Percentiles rank a stretch among this genome's conserved stretches.
These are phyloP conservation scores for Acleris literana DNA, from an alignment of 2,888 invertebrate genomes.

Conservation along the genomic window DNA sequence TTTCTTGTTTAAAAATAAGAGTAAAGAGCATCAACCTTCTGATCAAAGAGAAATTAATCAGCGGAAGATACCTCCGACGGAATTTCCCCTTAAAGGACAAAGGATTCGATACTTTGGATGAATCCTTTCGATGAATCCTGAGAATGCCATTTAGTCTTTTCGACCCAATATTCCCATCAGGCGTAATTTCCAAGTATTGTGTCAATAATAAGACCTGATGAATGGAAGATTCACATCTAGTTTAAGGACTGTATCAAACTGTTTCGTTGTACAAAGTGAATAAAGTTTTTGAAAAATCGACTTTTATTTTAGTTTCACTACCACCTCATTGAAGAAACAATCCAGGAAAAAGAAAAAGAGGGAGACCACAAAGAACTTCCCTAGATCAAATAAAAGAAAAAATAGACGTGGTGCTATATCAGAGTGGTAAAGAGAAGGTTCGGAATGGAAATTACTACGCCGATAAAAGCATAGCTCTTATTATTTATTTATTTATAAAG, in stretches of 20 bases:
- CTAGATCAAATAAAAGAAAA: too few species aligned
- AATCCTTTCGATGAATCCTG: slow-evolving; percentile 19
- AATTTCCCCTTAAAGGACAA: slow-evolving; percentile 16
- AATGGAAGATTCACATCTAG: slow-evolving; percentile 42
- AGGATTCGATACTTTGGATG: slow-evolving; percentile 15
- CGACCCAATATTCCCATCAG: slow-evolving; percentile 5
- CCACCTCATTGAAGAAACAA: too few species aligned
- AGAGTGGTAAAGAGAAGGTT: too few species aligned
- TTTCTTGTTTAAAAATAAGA: too few species aligned
- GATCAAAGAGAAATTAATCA: slow-evolving; percentile 32
- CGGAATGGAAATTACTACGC: too few species aligned
- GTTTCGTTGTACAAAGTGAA: slow-evolving; percentile 69
- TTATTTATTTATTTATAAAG: too few species aligned
- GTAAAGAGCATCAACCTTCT: slow-evolving; percentile 6
- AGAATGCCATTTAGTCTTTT: slow-evolving; percentile 13
- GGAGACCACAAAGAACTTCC: too few species aligned
- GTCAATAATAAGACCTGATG: slow-evolving; percentile 22
- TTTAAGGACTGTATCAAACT: slow-evolving; percentile 53
- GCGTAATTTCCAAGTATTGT: slow-evolving; percentile 2
- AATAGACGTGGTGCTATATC: too few species aligned
- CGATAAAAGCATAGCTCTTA: too few species aligned
- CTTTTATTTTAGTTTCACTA: too few species aligned
- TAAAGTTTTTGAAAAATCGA: slow-evolving; percentile 47
- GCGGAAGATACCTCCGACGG: slow-evolving; percentile 11
- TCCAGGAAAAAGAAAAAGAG: too few species aligned